Evolutionary conservation across 2,888 invertebrate genomes (phyloP), one percentile per base, ranked within the genome.

Genomic region (Latrodectus elegans): DNA sequence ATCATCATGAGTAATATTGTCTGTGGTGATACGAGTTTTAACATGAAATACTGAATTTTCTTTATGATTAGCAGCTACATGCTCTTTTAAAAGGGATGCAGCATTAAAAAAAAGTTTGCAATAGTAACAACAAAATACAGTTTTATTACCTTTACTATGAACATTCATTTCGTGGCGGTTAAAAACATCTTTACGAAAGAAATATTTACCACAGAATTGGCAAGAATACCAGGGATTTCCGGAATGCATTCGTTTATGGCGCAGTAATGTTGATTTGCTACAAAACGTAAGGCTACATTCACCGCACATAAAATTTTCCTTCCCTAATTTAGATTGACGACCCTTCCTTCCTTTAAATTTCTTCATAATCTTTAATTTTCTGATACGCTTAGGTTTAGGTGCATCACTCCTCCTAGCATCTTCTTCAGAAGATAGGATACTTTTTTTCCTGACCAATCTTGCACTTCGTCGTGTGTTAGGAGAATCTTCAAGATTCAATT

Each of bases 181-280:
- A 80, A 83, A 84, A 15, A 88, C 80, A 84, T 88, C 88, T 72
- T 82, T 88, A 15, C 88, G 79, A 53, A 89, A 89, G 55, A 89
- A 89, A 49, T 80, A 89, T 26, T 87, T 89, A 14, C 89, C 89
- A 79, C 89, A 89, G 14, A 64, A 89, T 60, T 89, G 73, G 55
- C 89, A 89, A 12, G 76, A 74, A 52, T 75, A 84, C 51, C 76
- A 81, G 10, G 84, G 84, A 51, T 89, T 87, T 17, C 89, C 89
- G 26, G 86, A 83, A 80, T 89, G 89, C 86, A 86, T 89, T 72
- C 84, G 67, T 67, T 83, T 83, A 49, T 89, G 89, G n/a, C 89
- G 68, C 17, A 83, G 60, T 38, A 87, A 84, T 17, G 82, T 89
- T 10, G 82, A 88, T 73, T 87, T 86, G 15, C 86, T 89, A 74